Evolutionary conservation across 1,140 invertebrate species (phyloP), one percentile per base, ranked within the genome.

Genomic region (Telenomus remus): DNA sequence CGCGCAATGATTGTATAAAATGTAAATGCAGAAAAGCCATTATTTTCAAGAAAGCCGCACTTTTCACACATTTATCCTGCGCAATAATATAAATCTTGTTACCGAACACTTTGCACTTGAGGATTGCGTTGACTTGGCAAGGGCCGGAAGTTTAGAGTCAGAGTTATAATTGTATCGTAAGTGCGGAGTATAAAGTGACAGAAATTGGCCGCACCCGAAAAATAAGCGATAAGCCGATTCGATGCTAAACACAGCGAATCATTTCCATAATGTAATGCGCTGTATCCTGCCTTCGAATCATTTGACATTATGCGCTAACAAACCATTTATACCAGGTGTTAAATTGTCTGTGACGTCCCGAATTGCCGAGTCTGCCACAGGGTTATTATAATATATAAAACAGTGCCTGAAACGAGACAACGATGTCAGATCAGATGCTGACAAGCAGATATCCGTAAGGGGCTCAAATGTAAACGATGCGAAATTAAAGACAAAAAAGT

Each of bases 321-420:
- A 86, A 86, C 86, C 86, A 86, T 86, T 87, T 86, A 85, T 79
- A 76, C 82, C 86, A 88, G 85, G 86, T 88, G 86, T 87, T 87
- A 85, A 87, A 88, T 88, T 88, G 86, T 84, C 84, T 86, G 86
- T 87, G 85, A 88, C 86, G 84, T 81, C 2, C 76, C 79, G 77
- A 82, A 81, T 79, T 69, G 74, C 80, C 77, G 81, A 79, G 61
- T 73, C 78, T 61, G 71, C 75, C 76, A 75, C 61, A 68, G 68
- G 66, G 61, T 72, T 76, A 79, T 79, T 79, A 79, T 79, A 66
- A 76, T 79, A 76, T 69, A 73, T 16, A 63, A 35, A 34, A n/a
- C 33, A 60, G 3, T 49, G 54, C 43, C 48, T 50, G 44, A 55
- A 74, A 61, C 64, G 64, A 65, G 57, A 65, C 43, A 12, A 15